Evolutionary conservation across 2,888 invertebrate genomes (phyloP).

Genomic region (Leucophenga montana): DNA sequence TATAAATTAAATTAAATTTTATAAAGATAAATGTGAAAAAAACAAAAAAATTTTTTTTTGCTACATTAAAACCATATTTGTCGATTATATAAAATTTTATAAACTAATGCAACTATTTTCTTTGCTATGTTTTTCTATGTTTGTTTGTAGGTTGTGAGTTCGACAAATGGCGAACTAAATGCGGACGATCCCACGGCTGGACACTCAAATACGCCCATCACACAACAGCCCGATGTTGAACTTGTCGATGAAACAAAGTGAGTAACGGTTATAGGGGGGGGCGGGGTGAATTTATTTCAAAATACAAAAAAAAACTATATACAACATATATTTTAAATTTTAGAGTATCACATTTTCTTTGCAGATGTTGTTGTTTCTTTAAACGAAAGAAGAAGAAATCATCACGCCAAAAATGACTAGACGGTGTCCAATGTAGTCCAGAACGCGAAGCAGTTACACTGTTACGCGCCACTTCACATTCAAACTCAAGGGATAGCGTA

Average conservation of each 20-base stretch:
- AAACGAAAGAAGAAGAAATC: conserved; percentile 99
- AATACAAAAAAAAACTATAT: conserved; percentile 29
- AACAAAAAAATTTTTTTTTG: background rate
- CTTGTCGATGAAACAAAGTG: conserved; percentile 98
- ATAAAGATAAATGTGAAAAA: background rate
- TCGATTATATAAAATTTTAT: conserved; percentile 34
- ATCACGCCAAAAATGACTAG: conserved; percentile 92
- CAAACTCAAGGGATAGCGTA: conserved; percentile 77
- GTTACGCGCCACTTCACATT: conserved; percentile 78
- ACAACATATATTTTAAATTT: too few relatives aligned
- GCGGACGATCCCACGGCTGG: conserved; percentile 97
- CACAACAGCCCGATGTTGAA: conserved; percentile 94
- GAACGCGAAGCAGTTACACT: conserved; percentile 79
- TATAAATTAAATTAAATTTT: conserved; percentile 13
- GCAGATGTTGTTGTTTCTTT: conserved; percentile 98
- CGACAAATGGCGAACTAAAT: conserved; percentile 95
- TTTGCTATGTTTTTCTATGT: conserved; percentile 37
- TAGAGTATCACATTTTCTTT: conserved; percentile 47
- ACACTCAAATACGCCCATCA: conserved; percentile 97
- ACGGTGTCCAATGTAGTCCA: conserved; percentile 79
- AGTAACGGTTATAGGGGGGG: conserved; percentile 74
- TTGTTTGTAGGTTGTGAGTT: conserved; percentile 90
- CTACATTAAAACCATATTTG: conserved; percentile 24
- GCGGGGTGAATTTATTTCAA: too few relatives aligned
- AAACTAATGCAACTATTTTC: conserved; percentile 41